Conservation (phyloP, 2,113 vertebrate genomes). For the Delphinus delphis region DNA sequence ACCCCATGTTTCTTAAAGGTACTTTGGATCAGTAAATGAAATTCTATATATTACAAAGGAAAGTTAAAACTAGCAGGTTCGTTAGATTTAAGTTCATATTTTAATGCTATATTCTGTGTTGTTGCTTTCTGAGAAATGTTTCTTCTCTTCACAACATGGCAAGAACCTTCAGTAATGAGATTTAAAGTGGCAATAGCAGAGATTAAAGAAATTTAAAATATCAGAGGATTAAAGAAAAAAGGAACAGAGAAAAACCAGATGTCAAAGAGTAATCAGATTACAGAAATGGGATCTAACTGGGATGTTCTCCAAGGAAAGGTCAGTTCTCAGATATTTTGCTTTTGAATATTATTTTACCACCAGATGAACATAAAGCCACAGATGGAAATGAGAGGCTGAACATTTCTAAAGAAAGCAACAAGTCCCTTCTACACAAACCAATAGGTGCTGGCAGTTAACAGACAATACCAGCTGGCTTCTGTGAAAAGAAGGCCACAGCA, state of each 20-base stretch:
- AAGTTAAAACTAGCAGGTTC: slow-evolving; percentile 2
- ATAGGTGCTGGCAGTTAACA: slow-evolving; percentile 18
- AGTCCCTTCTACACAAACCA: slow-evolving; percentile 40
- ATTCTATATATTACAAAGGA: not conserved
- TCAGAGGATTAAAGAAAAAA: slow-evolving; percentile 31
- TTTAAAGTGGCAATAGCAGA: slow-evolving; percentile 26
- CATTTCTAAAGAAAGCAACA: slow-evolving; percentile 62
- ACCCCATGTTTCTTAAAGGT: not conserved
- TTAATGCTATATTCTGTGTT: not conserved
- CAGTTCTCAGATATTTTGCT: slow-evolving; percentile 14
- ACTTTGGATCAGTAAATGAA: not conserved
- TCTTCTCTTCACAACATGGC: slow-evolving; percentile 12
- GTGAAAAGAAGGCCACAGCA: slow-evolving; percentile 38
- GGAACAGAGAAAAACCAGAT: slow-evolving; percentile 22
- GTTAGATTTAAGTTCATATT: not conserved
- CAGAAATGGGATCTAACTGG: not conserved
- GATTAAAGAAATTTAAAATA: slow-evolving; percentile 43
- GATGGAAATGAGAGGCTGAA: slow-evolving; percentile 46
- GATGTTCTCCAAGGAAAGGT: slow-evolving; percentile 55
- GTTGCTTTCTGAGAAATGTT: slow-evolving; percentile 35
- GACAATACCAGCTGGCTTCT: slow-evolving; percentile 56
- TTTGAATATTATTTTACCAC: slow-evolving; percentile 37
- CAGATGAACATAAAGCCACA: slow-evolving; percentile 21
- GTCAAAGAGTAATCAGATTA: slow-evolving; percentile 26
- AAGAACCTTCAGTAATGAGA: slow-evolving; percentile 30